Base-by-base conservation (phyloP, 2,797 vertebrate species). In the Myripristis murdjan region DNA sequence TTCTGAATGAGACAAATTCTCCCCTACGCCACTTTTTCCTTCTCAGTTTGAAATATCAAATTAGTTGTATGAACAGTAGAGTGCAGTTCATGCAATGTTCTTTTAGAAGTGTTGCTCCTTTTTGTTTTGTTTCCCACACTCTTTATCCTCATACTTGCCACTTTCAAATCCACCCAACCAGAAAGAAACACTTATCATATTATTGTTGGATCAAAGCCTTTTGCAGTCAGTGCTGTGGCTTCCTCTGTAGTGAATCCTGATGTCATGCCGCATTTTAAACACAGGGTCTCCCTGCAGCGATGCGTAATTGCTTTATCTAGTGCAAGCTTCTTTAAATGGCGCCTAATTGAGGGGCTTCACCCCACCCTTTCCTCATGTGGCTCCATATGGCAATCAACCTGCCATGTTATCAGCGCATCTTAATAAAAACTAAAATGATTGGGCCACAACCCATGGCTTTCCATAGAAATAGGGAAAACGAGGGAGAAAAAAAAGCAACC, bases 351-450 rank as follows among this genome's bases (percentile, higher is more conserved):
- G 71, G 73, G 63, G 15, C 54, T 52, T 67, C 35, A 31, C 83
- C 83, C 73, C 92, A 90, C 93, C 93, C 92, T 90, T 94, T 95
- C 93, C 94, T 93, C 85, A 57, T 81, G 75, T 5, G 79, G 85
- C 89, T 87, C 86, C 78, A 33, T 14, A 68, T n/a, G 5, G 84
- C 87, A 93, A 93, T 92, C 91, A 94, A 88, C 77, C 79, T 88
- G 82, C 69, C 5, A 16, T 26, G 23, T 82, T 91, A 95, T 95
- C 93, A 14, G 60, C 72, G 33, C 72, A 93, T 92, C 89, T 92
- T 82, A 91, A 84, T 91, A 91, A 93, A 93, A 93, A 87, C 89
- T 85, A 51, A 75, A 90, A 92, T 92, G 88, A 94, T 92, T 93
- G 87, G 65, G 60, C 79, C 79, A 78, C 88, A 83, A 79, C 84